phyloP scores from a whole-genome alignment of 2,113 vertebrate genomes.

The Baryphthengus martii region DNA sequence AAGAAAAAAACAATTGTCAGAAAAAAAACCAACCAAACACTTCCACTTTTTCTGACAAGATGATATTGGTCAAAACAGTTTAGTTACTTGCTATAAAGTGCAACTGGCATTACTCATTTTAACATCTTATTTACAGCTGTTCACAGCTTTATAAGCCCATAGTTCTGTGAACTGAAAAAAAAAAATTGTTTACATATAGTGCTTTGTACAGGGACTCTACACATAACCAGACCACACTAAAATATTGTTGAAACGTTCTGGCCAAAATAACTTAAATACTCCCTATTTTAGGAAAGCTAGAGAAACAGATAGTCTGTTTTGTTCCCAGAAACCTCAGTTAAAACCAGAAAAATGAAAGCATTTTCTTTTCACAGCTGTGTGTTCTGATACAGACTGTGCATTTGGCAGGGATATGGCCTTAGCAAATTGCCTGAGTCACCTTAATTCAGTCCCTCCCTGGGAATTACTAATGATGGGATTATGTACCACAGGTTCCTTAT shows the following conservation, averaged over 20 bases:
- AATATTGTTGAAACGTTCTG: background rate
- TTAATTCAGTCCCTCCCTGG: background rate
- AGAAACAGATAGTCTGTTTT: background rate
- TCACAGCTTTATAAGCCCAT: background rate
- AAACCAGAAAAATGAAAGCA: background rate
- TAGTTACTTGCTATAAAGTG: background rate
- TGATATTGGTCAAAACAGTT: background rate
- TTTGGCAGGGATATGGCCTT: background rate
- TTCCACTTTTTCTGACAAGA: background rate
- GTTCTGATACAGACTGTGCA: background rate
- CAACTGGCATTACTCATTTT: background rate
- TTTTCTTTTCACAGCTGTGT: background rate
- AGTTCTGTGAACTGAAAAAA: background rate
- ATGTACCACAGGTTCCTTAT: background rate
- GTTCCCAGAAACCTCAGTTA: background rate
- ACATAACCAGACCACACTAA: background rate
- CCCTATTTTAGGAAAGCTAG: background rate
- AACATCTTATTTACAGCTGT: background rate
- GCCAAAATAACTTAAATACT: background rate
- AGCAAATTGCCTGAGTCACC: background rate
- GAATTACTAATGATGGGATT: background rate
- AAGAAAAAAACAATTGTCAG: background rate
- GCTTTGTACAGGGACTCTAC: background rate
- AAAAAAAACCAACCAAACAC: background rate
- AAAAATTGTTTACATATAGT: background rate